Evolutionary conservation across 2,888 invertebrate species (phyloP).

Genomic region (Adelognathus sp.): DNA sequence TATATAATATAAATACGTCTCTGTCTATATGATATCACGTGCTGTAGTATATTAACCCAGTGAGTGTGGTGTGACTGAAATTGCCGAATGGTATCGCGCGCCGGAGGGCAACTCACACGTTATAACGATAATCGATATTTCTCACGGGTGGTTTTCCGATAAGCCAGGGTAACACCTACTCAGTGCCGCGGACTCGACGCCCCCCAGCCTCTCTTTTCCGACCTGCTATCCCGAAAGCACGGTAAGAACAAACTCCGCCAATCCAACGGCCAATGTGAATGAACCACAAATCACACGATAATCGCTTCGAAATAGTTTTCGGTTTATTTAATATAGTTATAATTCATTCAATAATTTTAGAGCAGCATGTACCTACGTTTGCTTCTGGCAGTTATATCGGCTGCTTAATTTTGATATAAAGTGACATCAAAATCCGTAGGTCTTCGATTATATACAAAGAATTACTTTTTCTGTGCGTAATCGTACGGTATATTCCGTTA

Average conservation of each 20-base stretch:
- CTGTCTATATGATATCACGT: constrained; percentile 19
- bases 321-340: no score
- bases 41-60: constrained; percentile 33
- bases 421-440: no score
- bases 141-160: constrained; percentile 60
- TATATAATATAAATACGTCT: background rate
- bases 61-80: constrained; percentile 38
- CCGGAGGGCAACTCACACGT: constrained; percentile 31
- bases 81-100: constrained; percentile 42
- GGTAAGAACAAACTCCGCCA: constrained; percentile 39
- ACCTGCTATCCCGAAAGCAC: constrained; percentile 38
- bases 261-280: background rate
- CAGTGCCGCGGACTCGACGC: constrained; percentile 2
- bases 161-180: constrained; percentile 58
- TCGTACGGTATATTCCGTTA: no score
- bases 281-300: background rate
- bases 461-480: no score
- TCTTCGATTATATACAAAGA: no score
- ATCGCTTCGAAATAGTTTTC: no score
- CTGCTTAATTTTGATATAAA: no score
- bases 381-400: no score
- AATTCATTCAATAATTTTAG: no score
- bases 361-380: no score
- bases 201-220: background rate
- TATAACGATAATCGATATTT: constrained; percentile 60